These are phyloP conservation scores for Epicampocera succincta DNA, from an alignment of 2,888 invertebrate genomes.

Conservation along the genomic window DNA sequence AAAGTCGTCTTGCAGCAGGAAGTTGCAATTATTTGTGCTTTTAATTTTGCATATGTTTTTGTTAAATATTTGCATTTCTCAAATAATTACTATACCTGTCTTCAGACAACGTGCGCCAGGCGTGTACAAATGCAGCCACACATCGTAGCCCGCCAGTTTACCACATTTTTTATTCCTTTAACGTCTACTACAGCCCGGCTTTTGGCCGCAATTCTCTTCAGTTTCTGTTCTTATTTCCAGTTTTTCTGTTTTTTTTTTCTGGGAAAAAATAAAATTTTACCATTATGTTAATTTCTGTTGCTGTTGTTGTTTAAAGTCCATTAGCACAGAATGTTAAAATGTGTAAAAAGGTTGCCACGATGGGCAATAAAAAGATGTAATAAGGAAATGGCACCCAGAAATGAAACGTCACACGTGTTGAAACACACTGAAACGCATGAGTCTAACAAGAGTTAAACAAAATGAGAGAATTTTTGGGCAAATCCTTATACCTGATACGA, in stretches of 20 bases:
- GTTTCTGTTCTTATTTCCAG: too few species aligned
- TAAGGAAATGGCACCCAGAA: conserved; percentile 36
- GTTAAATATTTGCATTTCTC: conserved; percentile 36
- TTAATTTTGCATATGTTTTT: conserved; percentile 30
- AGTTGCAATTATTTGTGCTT: conserved; percentile 35
- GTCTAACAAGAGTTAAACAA: conserved; percentile 5
- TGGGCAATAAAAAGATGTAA: conserved; percentile 38
- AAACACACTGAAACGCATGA: background rate
- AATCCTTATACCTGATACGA: too few species aligned
- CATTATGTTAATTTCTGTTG: conserved; percentile 51
- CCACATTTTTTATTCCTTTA: conserved; percentile 38
- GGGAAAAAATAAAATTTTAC: conserved; percentile 34
- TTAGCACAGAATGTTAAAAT: conserved; percentile 61
- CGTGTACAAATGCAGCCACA: background rate
- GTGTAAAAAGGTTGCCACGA: conserved; percentile 48
- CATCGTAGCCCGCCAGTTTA: conserved; percentile 19
- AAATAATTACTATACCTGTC: conserved; percentile 49
- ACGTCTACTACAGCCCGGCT: conserved; percentile 36
- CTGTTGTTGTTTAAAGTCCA: conserved; percentile 31
- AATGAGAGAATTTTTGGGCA: background rate
- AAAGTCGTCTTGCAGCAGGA: conserved; percentile 31
- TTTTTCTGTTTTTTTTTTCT: background rate
- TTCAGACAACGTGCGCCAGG: background rate
- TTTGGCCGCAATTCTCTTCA: conserved; percentile 25
- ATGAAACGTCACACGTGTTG: background rate